Evolutionary conservation across 1,140 invertebrate genomes (phyloP).

Genomic region (Mesaphorura yosii): DNA sequence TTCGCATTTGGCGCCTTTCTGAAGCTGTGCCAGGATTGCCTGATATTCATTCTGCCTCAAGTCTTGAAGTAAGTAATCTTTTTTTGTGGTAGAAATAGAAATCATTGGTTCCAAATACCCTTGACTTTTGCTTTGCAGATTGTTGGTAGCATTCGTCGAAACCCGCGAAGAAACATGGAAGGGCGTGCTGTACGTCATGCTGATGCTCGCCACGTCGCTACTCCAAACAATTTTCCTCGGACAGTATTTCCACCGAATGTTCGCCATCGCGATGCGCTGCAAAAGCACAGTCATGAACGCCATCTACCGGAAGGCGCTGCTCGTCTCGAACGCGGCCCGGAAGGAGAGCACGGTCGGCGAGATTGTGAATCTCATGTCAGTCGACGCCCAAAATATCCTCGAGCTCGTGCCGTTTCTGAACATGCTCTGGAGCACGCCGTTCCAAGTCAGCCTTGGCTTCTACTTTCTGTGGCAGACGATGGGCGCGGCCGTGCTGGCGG

Average conservation of each 20-base stretch:
- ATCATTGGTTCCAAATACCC: not conserved
- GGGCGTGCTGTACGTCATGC: slow-evolving; percentile 66
- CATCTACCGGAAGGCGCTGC: slow-evolving; percentile 73
- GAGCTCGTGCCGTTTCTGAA: slow-evolving; percentile 1
- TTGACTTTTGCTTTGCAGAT: slow-evolving; percentile 37
- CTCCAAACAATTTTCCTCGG: slow-evolving; percentile 79
- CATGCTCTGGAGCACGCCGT: not conserved
- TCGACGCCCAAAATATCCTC: slow-evolving; percentile 33
- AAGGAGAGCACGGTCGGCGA: slow-evolving; percentile 47
- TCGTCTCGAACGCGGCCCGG: slow-evolving; percentile 61
- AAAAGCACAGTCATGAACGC: slow-evolving; percentile 81
- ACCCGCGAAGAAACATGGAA: slow-evolving; percentile 54
- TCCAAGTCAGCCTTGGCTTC: slow-evolving; percentile 32
- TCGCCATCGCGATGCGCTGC: slow-evolving; percentile 78
- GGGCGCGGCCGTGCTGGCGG: slow-evolving; percentile 41
- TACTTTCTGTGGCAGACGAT: slow-evolving; percentile 38
- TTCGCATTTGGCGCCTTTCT: slow-evolving; percentile 40
- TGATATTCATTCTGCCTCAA: slow-evolving; percentile 47
- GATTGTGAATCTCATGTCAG: slow-evolving; percentile 48
- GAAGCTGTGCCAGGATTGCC: slow-evolving; percentile 43
- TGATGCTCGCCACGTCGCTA: slow-evolving; percentile 65
- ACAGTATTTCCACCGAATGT: slow-evolving; percentile 85
- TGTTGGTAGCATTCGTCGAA: slow-evolving; percentile 42
- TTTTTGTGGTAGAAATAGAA: not conserved
- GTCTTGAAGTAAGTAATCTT: slow-evolving; percentile 33